phyloP scores from a whole-genome alignment of 2,113 vertebrate genomes.

The Halichoerus grypus region DNA sequence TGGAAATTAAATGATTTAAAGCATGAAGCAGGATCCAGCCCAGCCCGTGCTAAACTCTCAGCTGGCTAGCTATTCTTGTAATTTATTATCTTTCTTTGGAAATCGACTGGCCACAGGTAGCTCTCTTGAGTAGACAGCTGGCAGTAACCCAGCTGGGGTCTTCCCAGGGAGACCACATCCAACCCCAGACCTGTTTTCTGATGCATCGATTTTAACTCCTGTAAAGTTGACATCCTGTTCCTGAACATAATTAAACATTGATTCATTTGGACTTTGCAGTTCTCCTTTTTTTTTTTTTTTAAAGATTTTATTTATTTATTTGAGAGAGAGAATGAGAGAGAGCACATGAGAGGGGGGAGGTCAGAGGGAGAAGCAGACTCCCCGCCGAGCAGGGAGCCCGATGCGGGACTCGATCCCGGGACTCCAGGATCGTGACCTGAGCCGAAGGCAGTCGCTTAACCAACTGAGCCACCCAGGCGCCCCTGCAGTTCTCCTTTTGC shows the following conservation, averaged over 20 bases:
- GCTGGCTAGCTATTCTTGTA: neutral
- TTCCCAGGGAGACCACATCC: neutral
- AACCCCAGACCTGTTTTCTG: neutral
- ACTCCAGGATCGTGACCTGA: no score
- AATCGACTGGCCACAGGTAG: neutral
- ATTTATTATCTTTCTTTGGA: slow-evolving; percentile 26
- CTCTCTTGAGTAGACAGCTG: neutral
- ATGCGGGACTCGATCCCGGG: no score
- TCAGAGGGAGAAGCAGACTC: no score
- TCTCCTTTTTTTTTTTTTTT: neutral
- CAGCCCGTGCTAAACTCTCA: neutral
- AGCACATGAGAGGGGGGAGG: no score
- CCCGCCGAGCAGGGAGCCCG: no score
- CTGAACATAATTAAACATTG: neutral
- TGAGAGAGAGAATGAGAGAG: no score
- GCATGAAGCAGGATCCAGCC: neutral
- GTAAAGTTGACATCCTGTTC: neutral
- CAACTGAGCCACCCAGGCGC: no score
- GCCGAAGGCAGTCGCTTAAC: no score
- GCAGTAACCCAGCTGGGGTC: neutral
- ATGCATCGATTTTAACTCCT: neutral
- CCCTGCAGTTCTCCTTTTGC: neutral
- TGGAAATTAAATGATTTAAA: neutral
- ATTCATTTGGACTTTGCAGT: neutral
- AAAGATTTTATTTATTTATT: no score